Evolutionary conservation across 2,888 invertebrate genomes (phyloP), one percentile per base, ranked within the genome.

Genomic region (Emmelina monodactyla): DNA sequence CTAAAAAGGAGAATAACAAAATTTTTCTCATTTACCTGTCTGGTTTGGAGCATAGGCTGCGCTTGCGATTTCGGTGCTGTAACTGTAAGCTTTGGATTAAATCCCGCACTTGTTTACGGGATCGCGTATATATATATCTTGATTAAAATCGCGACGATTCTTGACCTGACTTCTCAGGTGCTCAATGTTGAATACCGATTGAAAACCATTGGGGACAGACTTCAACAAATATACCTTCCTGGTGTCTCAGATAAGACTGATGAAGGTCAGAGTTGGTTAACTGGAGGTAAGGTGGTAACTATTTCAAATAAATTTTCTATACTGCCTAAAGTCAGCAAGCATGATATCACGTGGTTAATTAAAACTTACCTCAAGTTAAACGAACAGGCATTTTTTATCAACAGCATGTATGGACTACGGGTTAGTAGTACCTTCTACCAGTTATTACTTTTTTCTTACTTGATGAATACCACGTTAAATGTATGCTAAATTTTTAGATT

Each of bases 361-460:
- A 60, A 54, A 41, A 68, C 68, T 43, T 75, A 75, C 38, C 46
- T 75, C 32, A 41, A 67, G 39, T 37, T 75, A 19, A 56, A 52
- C 4, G 70, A 73, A 37, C 73, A 72, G 53, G 58, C 62, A 3
- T 49, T 43, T 4, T 72, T 62, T 38, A 58, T 73, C 16, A 73
- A 73, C 45, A 51, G 50, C 43, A 63, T 70, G 55, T 72, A 55
- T 46, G 75, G 73, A 39, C 48, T 63, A 28, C 54, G 75, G 58
- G 75, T 73, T 58, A 60, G 65, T 41, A 14, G 14, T 25, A 14
- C 7, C n/a, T 14, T n/a, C n/a, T n/a, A n/a, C n/a, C n/a, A n/a
- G n/a, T n/a, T n/a, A n/a, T n/a, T n/a, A n/a, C n/a, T n/a, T n/a
- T n/a, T n/a, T n/a, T n/a, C n/a, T n/a, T n/a, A n/a, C n/a, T n/a